A percentile compares a stretch with the other conserved stretches of the same genome.
Evolutionary conservation across 1,140 invertebrate genomes (phyloP).

Genomic region (Wiebesia pumilae): DNA sequence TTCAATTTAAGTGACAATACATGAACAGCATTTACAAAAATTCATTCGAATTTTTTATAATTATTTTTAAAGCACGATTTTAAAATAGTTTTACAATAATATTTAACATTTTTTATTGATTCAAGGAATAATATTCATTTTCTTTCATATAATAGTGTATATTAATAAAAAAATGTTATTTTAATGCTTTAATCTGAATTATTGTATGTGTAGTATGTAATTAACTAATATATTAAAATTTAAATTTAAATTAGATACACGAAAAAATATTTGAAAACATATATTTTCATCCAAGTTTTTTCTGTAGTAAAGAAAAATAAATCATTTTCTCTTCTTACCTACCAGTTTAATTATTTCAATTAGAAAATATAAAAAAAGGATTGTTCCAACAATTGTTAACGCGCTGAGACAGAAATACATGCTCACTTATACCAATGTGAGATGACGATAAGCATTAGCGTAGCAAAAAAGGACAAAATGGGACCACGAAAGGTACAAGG

Average conservation of each 20-base stretch:
- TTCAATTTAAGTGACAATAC: too few species aligned
- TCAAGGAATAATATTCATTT: too few species aligned
- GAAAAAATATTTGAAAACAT: not conserved
- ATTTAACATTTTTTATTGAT: too few species aligned
- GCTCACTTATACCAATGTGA: not conserved
- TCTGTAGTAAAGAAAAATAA: not conserved
- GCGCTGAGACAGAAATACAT: not conserved
- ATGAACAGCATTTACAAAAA: too few species aligned
- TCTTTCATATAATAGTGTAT: too few species aligned
- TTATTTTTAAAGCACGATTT: too few species aligned
- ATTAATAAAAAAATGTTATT: too few species aligned
- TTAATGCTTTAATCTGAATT: too few species aligned
- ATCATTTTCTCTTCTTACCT: not conserved
- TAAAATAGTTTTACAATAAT: too few species aligned
- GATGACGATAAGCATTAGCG: constrained; percentile 24
- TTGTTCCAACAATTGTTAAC: not conserved
- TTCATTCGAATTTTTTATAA: too few species aligned
- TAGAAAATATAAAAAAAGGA: not conserved
- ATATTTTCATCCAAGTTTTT: not conserved
- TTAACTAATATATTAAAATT: too few species aligned
- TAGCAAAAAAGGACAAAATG: constrained; percentile 15
- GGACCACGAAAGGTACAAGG: not conserved
- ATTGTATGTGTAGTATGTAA: too few species aligned
- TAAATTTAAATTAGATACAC: not conserved
- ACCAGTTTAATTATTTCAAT: constrained; percentile 27